phyloP scores from a whole-genome alignment of 2,888 invertebrate genomes.

The Tipula helvola region DNA sequence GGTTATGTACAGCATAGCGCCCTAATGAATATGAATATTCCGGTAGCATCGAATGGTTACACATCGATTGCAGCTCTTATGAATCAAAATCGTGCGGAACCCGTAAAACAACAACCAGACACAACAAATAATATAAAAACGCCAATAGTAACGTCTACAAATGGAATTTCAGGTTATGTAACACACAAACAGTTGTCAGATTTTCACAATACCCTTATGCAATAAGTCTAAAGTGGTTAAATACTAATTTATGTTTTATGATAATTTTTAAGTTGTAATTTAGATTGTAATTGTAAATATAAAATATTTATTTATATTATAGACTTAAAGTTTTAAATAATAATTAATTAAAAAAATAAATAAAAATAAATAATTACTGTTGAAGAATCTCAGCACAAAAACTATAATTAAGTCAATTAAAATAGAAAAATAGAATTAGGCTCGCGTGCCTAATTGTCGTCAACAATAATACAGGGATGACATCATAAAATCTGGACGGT shows the following conservation, averaged over 20 bases:
- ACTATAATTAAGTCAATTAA: neutral
- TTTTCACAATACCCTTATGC: constrained; percentile 8
- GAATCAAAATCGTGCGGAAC: neutral
- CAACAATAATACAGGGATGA: neutral
- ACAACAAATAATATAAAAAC: neutral
- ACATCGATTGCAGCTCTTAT: neutral
- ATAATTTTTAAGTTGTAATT: neutral
- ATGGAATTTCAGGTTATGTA: neutral
- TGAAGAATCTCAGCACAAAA: neutral
- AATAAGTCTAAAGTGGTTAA: neutral
- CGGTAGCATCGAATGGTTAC: neutral
- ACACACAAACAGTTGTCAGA: constrained; percentile 6
- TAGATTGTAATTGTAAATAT: neutral
- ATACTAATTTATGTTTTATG: neutral
- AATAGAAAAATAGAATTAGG: neutral
- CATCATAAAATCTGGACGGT: too few relatives aligned
- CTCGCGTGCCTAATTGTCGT: neutral
- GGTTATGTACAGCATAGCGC: constrained; percentile 13
- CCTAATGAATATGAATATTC: neutral
- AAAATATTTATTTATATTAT: neutral
- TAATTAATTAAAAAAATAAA: neutral
- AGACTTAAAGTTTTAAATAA: neutral
- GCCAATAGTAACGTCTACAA: neutral
- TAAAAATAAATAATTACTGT: neutral
- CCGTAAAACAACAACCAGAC: neutral